Conservation (phyloP, 2,797 vertebrate genomes). For the Galagoides demidoff region DNA sequence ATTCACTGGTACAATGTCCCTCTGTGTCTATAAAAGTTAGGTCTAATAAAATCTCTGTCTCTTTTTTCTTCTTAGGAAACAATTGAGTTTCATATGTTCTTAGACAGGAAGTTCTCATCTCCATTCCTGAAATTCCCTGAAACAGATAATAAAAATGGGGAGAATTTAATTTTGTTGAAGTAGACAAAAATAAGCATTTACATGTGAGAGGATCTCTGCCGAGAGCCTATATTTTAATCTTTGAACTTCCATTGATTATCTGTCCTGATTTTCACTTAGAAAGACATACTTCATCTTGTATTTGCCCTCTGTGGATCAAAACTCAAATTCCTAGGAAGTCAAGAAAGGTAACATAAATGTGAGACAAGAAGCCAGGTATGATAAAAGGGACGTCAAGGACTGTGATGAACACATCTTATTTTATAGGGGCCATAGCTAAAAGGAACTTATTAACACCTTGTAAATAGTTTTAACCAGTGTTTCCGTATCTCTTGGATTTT, state of each 20-base stretch:
- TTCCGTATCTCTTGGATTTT: background rate
- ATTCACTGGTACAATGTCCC: background rate
- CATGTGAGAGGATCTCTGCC: background rate
- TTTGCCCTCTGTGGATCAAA: background rate
- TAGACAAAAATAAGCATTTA: background rate
- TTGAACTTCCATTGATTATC: slow-evolving; percentile 27
- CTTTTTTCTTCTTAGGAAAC: background rate
- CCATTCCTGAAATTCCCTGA: background rate
- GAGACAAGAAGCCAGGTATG: background rate
- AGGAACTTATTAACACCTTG: background rate
- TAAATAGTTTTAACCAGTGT: background rate
- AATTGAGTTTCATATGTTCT: background rate
- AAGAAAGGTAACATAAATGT: background rate
- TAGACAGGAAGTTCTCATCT: background rate
- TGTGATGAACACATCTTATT: background rate
- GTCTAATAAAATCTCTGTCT: background rate
- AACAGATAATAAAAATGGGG: background rate
- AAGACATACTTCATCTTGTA: background rate
- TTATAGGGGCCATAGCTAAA: background rate
- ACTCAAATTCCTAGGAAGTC: background rate
- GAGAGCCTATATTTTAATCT: background rate
- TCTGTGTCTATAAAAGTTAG: background rate
- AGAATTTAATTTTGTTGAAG: background rate
- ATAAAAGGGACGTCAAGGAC: background rate
- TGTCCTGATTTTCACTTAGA: background rate